phyloP scores from a whole-genome alignment of 2,888 invertebrate species.

The Sympetrum striolatum region DNA sequence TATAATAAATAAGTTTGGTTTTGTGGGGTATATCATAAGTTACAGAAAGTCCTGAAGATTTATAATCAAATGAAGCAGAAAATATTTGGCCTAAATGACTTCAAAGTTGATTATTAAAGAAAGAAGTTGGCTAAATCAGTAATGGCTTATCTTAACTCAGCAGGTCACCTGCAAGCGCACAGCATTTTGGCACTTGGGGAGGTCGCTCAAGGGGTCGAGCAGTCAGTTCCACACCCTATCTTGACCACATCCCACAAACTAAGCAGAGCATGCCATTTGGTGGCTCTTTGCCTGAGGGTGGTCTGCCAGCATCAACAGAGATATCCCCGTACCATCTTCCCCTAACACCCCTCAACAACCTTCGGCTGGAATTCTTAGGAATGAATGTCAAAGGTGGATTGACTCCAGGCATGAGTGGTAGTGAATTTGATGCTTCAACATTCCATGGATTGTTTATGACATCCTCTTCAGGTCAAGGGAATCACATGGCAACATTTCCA shows the following conservation, averaged over 20 bases:
- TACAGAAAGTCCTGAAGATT: no score
- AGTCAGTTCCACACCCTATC: constrained; percentile 2
- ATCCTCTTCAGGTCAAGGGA: neutral
- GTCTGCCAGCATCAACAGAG: constrained; percentile 1
- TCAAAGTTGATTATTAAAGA: neutral
- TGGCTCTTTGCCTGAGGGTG: constrained; percentile 39
- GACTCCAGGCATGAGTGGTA: constrained; percentile 23
- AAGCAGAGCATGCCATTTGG: constrained; percentile 35
- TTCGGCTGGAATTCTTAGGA: constrained; percentile 41
- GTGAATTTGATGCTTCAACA: constrained; percentile 44
- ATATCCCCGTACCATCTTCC: neutral
- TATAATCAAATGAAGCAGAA: no score
- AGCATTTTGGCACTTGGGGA: constrained; percentile 32
- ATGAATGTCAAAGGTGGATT: constrained; percentile 30
- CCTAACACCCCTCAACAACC: constrained; percentile 42
- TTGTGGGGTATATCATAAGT: no score
- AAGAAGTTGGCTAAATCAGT: neutral
- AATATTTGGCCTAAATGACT: no score
- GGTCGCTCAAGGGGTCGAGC: constrained; percentile 7
- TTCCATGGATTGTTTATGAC: constrained; percentile 30
- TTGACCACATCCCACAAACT: neutral
- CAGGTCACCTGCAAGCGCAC: constrained; percentile 23
- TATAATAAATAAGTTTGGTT: no score
- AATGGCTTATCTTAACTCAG: neutral
- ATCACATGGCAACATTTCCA: constrained; percentile 4